These are phyloP conservation scores for Nephotettix cincticeps DNA, from an alignment of 1,140 invertebrate species.

Conservation along the genomic window DNA sequence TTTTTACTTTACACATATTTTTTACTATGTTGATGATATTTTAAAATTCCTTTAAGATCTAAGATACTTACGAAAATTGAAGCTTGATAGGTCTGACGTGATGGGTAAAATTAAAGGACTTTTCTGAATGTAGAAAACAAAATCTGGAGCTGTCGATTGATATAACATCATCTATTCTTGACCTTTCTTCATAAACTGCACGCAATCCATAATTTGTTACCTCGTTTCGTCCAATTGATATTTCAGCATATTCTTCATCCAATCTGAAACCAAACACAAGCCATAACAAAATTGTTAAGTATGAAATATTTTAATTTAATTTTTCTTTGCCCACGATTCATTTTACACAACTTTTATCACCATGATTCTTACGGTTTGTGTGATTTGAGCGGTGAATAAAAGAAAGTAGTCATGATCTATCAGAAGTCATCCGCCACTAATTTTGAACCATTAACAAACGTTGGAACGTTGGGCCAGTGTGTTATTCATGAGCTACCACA, in stretches of 20 bases:
- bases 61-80: not conserved
- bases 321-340: too few species aligned
- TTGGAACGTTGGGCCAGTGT: too few species aligned
- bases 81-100: constrained; percentile 35
- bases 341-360: too few species aligned
- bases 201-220: constrained; percentile 50
- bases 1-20: too few species aligned
- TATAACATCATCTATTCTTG: not conserved
- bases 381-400: too few species aligned
- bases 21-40: too few species aligned
- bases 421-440: too few species aligned
- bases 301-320: not conserved
- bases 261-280: constrained; percentile 51
- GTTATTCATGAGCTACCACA: too few species aligned
- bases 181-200: constrained; percentile 67
- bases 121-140: not conserved
- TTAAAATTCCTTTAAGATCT: too few species aligned
- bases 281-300: constrained; percentile 32
- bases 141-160: not conserved
- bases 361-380: too few species aligned
- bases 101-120: not conserved
- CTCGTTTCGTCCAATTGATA: constrained; percentile 59
- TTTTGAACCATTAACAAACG: too few species aligned
- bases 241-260: constrained; percentile 57
- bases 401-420: too few species aligned